Base-by-base conservation (phyloP, 2,888 invertebrate genomes). In the Diploptera punctata region DNA sequence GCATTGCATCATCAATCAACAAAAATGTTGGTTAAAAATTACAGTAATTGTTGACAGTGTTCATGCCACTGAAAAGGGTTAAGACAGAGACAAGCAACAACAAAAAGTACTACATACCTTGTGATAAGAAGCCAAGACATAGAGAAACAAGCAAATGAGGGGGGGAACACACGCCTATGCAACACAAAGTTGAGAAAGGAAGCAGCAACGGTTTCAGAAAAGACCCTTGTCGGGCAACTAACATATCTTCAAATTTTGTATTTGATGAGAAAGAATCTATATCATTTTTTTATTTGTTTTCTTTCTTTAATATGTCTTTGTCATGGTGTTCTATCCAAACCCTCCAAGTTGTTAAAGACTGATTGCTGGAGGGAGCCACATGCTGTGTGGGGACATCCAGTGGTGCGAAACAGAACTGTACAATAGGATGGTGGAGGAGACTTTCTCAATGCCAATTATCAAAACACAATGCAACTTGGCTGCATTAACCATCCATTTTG, bases 141-240 rank as follows among this genome's bases (percentile, higher is more conserved):
- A 47, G 65, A 47, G 13, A 62, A 65, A 65, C 65, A 60, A 69
- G 44, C 44, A 69, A 69, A 44, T 44, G 13, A 69, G 18, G 60
- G 26, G 52, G 60, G 26, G 52, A 61, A 65, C 65, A 70, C 68
- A 67, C 26, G 31, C 29, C 26, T 31, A 70, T 47, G 71, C 71
- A 71, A 71, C 21, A 49, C 44, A 72, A 62, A 49, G 29, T 26
- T 31, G 19, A 62, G 49, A 68, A 31, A 68, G 74, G 73, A 77
- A 82, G 81, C 82, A 84, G 82, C 83, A 86, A 86, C 83, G 84
- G 87, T 89, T 89, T 88, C 89, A 89, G 89, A 89, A 89, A 89
- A 89, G 89, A 88, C 88, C 88, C 88, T 87, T 88, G 82, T 80
- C 81, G 87, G 87, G 87, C 87, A 87, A 87, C 87, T 87, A 87